Evolutionary conservation across 2,888 invertebrate genomes (phyloP).

Genomic region (Megamerina dolium): DNA sequence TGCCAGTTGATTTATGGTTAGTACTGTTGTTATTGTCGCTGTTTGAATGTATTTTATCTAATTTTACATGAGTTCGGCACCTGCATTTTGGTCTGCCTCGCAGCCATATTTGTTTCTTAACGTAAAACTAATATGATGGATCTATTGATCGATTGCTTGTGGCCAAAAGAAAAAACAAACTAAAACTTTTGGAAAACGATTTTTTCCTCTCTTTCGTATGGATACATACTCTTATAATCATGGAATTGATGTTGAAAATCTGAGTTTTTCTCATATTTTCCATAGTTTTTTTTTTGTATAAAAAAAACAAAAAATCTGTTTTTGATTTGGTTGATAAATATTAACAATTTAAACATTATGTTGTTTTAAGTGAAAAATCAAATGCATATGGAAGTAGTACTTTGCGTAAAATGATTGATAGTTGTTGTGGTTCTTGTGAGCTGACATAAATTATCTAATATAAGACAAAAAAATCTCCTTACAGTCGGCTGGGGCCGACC

Average conservation of each 20-base stretch:
- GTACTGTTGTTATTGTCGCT: too few relatives aligned
- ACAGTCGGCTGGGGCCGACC: too few relatives aligned
- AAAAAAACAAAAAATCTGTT: not conserved
- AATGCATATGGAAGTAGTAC: too few relatives aligned
- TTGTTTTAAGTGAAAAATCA: too few relatives aligned
- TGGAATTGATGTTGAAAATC: not conserved
- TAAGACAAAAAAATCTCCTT: too few relatives aligned
- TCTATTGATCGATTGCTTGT: conserved; percentile 36
- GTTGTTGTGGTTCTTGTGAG: conserved; percentile 32
- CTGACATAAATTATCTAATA: too few relatives aligned
- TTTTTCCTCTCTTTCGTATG: not conserved
- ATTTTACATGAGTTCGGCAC: conserved; percentile 40
- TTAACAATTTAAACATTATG: too few relatives aligned
- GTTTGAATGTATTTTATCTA: too few relatives aligned
- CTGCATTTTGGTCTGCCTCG: conserved; percentile 30
- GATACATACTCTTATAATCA: not conserved
- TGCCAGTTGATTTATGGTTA: too few relatives aligned
- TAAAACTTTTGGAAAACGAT: not conserved
- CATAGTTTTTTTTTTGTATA: not conserved
- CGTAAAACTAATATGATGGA: too few relatives aligned
- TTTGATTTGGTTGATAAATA: conserved; percentile 6
- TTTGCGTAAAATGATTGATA: conserved; percentile 37
- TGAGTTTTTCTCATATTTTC: not conserved
- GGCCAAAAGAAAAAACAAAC: not conserved
- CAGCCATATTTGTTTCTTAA: conserved; percentile 14